Percentiles rank a stretch among this genome's conserved stretches.
phyloP scores from a whole-genome alignment of 2,113 vertebrate genomes.

The Trichechus manatus region DNA sequence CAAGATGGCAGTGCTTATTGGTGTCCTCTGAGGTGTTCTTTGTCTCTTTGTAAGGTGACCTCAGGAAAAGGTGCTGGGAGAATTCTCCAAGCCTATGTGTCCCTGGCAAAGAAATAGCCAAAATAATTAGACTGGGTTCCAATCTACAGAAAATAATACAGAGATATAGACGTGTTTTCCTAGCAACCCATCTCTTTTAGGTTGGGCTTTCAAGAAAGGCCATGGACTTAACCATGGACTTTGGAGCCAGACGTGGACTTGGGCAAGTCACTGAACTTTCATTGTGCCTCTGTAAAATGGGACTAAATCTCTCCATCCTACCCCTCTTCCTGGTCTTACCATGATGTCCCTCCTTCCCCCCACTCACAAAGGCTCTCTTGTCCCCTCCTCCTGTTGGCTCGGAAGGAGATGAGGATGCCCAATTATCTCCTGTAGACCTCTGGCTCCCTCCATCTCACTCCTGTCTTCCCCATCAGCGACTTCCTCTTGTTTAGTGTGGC shows the following conservation, averaged over 20 bases:
- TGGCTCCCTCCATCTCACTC: not conserved
- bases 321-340: not conserved
- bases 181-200: not conserved
- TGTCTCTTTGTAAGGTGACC: not conserved
- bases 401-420: not conserved
- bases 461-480: not conserved
- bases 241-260: not conserved
- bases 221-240: no score
- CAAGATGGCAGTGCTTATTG: not conserved
- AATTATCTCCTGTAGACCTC: not conserved
- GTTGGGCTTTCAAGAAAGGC: not conserved
- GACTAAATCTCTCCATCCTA: not conserved
- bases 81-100: not conserved
- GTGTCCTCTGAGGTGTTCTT: not conserved
- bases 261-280: not conserved
- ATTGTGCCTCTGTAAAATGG: not conserved
- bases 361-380: not conserved
- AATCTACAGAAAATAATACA: not conserved
- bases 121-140: not conserved
- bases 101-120: not conserved
- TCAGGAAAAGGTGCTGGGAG: not conserved
- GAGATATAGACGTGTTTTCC: not conserved
- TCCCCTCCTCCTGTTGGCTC: not conserved
- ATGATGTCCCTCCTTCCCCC: not conserved
- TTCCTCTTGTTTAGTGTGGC: not conserved